A percentile compares a stretch with the other conserved stretches of the same genome.
Conservation (phyloP, 2,888 invertebrate species). For the Dione juno region DNA sequence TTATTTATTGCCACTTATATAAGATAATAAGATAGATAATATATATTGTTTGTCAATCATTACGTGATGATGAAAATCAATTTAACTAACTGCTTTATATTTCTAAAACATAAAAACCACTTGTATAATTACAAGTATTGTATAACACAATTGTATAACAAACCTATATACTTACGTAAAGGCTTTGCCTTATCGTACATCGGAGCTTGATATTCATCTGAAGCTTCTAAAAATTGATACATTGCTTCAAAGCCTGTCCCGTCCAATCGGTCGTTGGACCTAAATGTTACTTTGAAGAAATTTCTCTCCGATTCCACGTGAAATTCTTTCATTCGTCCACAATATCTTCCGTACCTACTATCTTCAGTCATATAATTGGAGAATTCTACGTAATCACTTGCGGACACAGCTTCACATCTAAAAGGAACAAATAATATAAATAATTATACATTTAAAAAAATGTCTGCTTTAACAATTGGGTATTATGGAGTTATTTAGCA, state of each 20-base stretch:
- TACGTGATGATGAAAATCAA: slow-evolving; percentile 5
- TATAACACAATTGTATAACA: slow-evolving; percentile 21
- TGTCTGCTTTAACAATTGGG: too few relatives aligned
- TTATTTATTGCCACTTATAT: too few relatives aligned
- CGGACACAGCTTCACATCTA: slow-evolving; percentile 95
- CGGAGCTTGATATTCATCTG: slow-evolving; percentile 81
- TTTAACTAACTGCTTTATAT: not conserved
- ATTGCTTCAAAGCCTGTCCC: slow-evolving; percentile 97
- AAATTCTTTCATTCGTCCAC: slow-evolving; percentile 92
- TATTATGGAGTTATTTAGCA: too few relatives aligned
- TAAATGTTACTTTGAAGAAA: slow-evolving; percentile 97
- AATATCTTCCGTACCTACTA: slow-evolving; percentile 93
- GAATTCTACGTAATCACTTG: slow-evolving; percentile 98
- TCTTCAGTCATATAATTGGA: slow-evolving; percentile 96
- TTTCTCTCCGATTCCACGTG: slow-evolving; percentile 93
- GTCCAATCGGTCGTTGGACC: slow-evolving; percentile 96
- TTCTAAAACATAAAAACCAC: not conserved
- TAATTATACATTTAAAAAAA: too few relatives aligned
- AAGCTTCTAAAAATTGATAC: slow-evolving; percentile 92
- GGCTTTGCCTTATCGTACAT: slow-evolving; percentile 68
- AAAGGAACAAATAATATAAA: slow-evolving; percentile 49
- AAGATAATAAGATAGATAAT: not conserved
- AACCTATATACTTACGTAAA: slow-evolving; percentile 59
- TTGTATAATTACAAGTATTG: slow-evolving; percentile 8
- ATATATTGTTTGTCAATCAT: not conserved